A percentile compares a stretch with the other conserved stretches of the same genome.
phyloP scores from a whole-genome alignment of 2,797 vertebrate species.

The Syngnathus rostellatus region DNA sequence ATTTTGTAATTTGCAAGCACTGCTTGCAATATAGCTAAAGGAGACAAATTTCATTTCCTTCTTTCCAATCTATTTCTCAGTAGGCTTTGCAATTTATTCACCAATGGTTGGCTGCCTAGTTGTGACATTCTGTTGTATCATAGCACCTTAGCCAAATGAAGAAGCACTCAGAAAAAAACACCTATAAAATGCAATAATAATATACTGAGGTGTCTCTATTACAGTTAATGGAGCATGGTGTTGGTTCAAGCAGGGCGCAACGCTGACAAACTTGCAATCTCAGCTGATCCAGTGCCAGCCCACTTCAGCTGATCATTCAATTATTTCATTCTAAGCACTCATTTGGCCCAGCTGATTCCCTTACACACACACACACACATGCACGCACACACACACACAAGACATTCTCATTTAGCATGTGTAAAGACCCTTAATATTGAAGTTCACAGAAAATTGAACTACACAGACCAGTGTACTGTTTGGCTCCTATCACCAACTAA shows the following conservation, averaged over 20 bases:
- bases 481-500: neutral
- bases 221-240: conserved; percentile 6
- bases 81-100: conserved; percentile 2
- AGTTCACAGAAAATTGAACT: neutral
- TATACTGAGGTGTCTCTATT: conserved; percentile 1
- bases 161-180: neutral
- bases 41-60: conserved; percentile 3
- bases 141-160: conserved; percentile 3
- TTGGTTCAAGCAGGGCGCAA: neutral
- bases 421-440: neutral
- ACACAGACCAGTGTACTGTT: neutral
- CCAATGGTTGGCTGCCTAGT: neutral
- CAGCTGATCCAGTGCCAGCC: conserved; percentile 4
- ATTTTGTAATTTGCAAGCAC: neutral
- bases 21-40: neutral
- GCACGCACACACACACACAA: neutral
- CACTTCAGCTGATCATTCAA: neutral
- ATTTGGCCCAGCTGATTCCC: neutral
- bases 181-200: conserved; percentile 2
- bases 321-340: neutral
- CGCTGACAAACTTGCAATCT: neutral
- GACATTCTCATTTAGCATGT: too few species aligned
- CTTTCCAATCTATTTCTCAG: conserved; percentile 4
- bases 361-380: neutral
- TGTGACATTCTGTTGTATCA: conserved; percentile 1